phyloP scores from a whole-genome alignment of 1,140 invertebrate genomes.

The Aethina tumida region DNA sequence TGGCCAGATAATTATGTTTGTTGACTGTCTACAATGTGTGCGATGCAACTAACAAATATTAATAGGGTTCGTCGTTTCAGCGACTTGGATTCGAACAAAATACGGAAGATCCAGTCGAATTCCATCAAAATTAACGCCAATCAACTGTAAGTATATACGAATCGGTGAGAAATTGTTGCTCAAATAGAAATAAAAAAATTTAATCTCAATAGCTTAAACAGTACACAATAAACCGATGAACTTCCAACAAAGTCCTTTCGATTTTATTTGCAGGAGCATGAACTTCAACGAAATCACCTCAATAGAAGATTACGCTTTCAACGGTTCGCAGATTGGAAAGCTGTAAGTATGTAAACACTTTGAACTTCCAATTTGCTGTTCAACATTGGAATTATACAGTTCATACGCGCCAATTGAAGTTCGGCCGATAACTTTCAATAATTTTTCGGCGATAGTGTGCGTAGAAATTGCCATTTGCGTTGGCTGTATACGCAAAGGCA shows the following conservation, averaged over 20 bases:
- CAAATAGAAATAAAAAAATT: not conserved
- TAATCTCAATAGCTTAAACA: not conserved
- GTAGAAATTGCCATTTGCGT: too few species aligned
- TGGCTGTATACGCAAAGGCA: too few species aligned
- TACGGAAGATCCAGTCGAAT: slow-evolving; percentile 39
- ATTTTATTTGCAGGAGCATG: slow-evolving; percentile 39
- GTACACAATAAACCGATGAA: not conserved
- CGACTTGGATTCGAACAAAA: slow-evolving; percentile 48
- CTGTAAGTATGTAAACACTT: slow-evolving; percentile 50
- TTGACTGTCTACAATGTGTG: not conserved
- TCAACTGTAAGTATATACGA: slow-evolving; percentile 43
- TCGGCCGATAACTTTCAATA: too few species aligned
- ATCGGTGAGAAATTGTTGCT: slow-evolving; percentile 1
- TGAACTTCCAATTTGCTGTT: too few species aligned
- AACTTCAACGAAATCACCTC: slow-evolving; percentile 51
- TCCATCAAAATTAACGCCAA: slow-evolving; percentile 43
- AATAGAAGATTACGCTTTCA: slow-evolving; percentile 52
- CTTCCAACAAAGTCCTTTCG: not conserved
- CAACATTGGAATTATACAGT: too few species aligned
- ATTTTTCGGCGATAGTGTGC: too few species aligned
- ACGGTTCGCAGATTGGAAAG: slow-evolving; percentile 52
- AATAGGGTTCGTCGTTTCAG: slow-evolving; percentile 29
- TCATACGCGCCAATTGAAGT: too few species aligned
- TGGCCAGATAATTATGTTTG: not conserved
- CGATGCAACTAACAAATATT: not conserved